Evolutionary conservation across 2,113 vertebrate species (phyloP).

Genomic region (Percina caprodes): DNA sequence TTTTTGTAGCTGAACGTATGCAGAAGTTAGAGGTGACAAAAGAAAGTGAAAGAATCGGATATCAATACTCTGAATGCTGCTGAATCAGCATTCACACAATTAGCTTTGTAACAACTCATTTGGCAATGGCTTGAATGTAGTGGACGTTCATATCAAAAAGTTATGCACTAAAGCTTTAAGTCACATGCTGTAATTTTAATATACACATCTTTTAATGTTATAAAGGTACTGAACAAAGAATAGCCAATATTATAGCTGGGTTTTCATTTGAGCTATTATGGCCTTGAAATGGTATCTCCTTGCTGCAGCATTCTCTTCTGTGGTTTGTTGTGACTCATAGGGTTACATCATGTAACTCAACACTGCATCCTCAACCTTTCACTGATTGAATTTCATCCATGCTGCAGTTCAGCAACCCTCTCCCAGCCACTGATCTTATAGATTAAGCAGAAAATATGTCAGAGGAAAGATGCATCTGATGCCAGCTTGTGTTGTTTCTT

Average conservation of each 20-base stretch:
- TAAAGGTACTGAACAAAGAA: not conserved
- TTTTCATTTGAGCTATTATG: not conserved
- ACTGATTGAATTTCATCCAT: conserved; percentile 61
- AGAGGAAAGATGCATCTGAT: conserved; percentile 34
- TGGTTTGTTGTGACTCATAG: conserved; percentile 34
- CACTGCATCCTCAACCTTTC: conserved; percentile 41
- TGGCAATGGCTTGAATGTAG: too few relatives aligned
- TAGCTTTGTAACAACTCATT: too few relatives aligned
- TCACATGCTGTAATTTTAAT: not conserved
- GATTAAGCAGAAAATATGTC: conserved; percentile 31
- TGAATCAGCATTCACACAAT: too few relatives aligned
- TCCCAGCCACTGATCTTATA: conserved; percentile 16
- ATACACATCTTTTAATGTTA: not conserved
- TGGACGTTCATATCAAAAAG: too few relatives aligned
- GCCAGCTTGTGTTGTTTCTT: conserved; percentile 2
- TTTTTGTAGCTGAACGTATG: too few relatives aligned
- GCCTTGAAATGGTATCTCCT: not conserved
- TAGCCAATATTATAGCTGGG: not conserved
- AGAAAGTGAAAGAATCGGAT: too few relatives aligned
- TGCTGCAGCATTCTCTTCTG: conserved; percentile 29
- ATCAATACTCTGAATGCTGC: too few relatives aligned
- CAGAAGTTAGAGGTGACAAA: too few relatives aligned
- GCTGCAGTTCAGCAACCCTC: conserved; percentile 38
- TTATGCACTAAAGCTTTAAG: too few relatives aligned
- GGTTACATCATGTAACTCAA: conserved; percentile 59